A percentile compares a stretch with the other conserved stretches of the same genome.
These are phyloP conservation scores for Glomeris maerens DNA, from an alignment of 1,140 invertebrate genomes.

Conservation along the genomic window DNA sequence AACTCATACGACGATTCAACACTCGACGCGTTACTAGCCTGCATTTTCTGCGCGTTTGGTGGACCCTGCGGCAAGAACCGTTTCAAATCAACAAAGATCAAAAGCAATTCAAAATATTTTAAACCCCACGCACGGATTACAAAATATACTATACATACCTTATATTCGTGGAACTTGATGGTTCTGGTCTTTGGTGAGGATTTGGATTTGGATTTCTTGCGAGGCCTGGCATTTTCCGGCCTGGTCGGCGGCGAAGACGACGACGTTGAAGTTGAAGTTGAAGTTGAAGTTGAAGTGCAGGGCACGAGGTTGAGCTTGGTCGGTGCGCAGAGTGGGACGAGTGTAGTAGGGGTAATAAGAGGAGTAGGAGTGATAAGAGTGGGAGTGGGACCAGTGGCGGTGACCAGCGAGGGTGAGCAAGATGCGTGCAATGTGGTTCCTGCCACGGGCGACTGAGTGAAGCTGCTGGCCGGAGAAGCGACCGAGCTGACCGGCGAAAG, in stretches of 20 bases:
- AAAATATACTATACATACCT: slow-evolving; percentile 35
- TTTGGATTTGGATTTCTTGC: slow-evolving; percentile 76
- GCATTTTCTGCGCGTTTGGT: slow-evolving; percentile 65
- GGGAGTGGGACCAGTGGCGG: slow-evolving; percentile 17
- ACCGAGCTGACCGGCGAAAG: slow-evolving; percentile 17
- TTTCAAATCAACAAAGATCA: not conserved
- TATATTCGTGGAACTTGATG: slow-evolving; percentile 97
- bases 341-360: not conserved
- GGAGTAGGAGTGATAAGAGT: slow-evolving; percentile 20
- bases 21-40: slow-evolving; percentile 23
- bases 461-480: slow-evolving; percentile 11
- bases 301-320: not conserved
- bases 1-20: slow-evolving; percentile 80
- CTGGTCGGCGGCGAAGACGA: slow-evolving; percentile 5
- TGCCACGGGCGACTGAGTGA: slow-evolving; percentile 6
- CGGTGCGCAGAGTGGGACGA: not conserved
- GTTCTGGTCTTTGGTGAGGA: slow-evolving; percentile 66
- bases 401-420: slow-evolving; percentile 4
- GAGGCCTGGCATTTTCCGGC: slow-evolving; percentile 42
- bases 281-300: not conserved
- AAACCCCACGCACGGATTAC: not conserved
- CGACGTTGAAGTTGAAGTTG: not conserved
- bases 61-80: slow-evolving; percentile 47
- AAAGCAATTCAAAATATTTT: slow-evolving; percentile 5
- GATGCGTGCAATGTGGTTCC: not conserved